Evolutionary conservation across 2,797 vertebrate species (phyloP), one percentile per base, ranked within the genome.

Genomic region (Galagoides demidoff): DNA sequence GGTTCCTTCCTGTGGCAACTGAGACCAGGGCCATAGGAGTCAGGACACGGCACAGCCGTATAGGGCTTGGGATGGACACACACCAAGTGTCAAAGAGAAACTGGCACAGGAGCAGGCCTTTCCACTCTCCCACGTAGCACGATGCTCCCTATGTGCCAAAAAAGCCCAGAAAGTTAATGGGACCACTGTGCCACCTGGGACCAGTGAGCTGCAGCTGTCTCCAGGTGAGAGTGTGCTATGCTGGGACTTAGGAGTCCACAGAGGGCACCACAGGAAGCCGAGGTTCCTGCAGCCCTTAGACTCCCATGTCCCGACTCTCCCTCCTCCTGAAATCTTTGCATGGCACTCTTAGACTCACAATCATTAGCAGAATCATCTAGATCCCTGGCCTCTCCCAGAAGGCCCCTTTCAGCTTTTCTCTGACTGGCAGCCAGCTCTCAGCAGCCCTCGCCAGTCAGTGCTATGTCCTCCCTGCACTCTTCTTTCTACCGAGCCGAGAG

Each of bases 401-500:
- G 52, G 7, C 2, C 11, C 10, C 25, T 71, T 52, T 78, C 73
- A 29, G 25, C n/a, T 78, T 71, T 10, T 5, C 22, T 88, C 8
- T 25, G 39, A 70, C 14, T 25, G 20, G 52, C 82, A 83, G 4
- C 37, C 17, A 31, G 25, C 23, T 86, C 43, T 68, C 31, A 37
- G 5, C 1, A 61, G 70, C 7, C 8, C 5, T 89, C 16, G 70
- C 52, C 45, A 29, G 52, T 1, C 77, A 39, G 27, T n/a, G 49
- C 31, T 27, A 2, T 82, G 37, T 76, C 34, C 52, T 90, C 39
- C 45, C 63, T 10, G 34, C 3, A 52, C 1, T 7, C 34, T 1
- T 37, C 34, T 31, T 16, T 20, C 64, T 16, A 7, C 16, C 17
- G 0, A 27, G 25, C 77, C 0, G 0, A 39, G 19, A 29, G 6